Conservation (phyloP, 2,113 vertebrate genomes). For the Platysternon megacephalum region DNA sequence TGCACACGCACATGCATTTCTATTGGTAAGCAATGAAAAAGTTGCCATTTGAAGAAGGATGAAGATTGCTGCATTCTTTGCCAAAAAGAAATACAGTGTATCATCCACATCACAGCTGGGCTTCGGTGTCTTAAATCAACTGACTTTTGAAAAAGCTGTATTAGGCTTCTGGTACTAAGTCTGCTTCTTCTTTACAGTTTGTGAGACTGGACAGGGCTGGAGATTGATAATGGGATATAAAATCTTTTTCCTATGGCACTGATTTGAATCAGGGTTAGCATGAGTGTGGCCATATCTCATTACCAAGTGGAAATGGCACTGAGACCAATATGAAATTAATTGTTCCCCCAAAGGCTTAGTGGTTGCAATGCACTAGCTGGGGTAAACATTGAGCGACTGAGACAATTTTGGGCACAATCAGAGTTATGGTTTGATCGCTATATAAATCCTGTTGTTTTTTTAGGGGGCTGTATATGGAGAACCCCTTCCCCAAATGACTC, state of each 20-base stretch:
- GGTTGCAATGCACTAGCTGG: background rate
- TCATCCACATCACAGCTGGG: background rate
- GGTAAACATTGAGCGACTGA: background rate
- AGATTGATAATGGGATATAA: background rate
- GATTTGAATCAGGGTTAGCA: background rate
- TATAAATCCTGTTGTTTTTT: too few relatives aligned
- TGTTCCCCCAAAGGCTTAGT: background rate
- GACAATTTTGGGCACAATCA: background rate
- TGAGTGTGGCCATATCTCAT: background rate
- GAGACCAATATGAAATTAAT: background rate
- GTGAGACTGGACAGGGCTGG: background rate
- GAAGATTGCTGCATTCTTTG: background rate
- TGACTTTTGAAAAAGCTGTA: conserved; percentile 1
- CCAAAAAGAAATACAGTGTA: background rate
- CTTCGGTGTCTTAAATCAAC: background rate
- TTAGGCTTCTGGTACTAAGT: background rate
- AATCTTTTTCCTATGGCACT: background rate
- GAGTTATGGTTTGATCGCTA: background rate
- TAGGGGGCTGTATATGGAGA: too few relatives aligned
- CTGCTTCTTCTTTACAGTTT: background rate
- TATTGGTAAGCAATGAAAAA: conserved; percentile 17
- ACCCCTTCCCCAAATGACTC: too few relatives aligned
- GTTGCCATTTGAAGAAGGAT: background rate
- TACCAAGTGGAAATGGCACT: background rate
- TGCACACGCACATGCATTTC: background rate